Conservation (phyloP, 1,140 invertebrate genomes). For the Bacillus rossius region DNA sequence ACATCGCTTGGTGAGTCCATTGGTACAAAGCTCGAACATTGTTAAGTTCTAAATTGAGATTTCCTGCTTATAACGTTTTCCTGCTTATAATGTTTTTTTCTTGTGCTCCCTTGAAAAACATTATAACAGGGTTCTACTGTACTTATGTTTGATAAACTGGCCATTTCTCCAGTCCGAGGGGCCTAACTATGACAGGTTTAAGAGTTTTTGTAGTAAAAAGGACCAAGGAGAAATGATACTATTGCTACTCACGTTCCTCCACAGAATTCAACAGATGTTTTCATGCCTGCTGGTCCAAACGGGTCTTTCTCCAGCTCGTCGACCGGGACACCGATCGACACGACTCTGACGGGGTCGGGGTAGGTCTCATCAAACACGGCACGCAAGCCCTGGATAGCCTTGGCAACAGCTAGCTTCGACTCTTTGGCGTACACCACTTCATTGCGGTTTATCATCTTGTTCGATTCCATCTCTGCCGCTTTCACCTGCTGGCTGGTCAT, state of each 20-base stretch:
- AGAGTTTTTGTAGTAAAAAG: too few species aligned
- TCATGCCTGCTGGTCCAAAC: slow-evolving; percentile 61
- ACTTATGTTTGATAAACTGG: too few species aligned
- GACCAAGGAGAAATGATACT: too few species aligned
- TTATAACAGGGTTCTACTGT: background rate
- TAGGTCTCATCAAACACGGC: slow-evolving; percentile 99
- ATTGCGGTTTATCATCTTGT: slow-evolving; percentile 73
- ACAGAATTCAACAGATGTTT: slow-evolving; percentile 99
- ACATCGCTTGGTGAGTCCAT: too few species aligned
- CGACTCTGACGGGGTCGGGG: slow-evolving; percentile 96
- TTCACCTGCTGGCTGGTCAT: slow-evolving; percentile 85
- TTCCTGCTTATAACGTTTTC: too few species aligned
- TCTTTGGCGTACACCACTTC: slow-evolving; percentile 87
- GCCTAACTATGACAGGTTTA: too few species aligned
- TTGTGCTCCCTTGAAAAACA: too few species aligned
- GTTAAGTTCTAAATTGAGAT: too few species aligned
- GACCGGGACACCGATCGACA: slow-evolving; percentile 90
- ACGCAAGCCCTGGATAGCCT: slow-evolving; percentile 88
- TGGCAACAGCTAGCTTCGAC: slow-evolving; percentile 75
- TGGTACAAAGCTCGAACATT: too few species aligned
- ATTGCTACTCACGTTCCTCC: slow-evolving; percentile 77
- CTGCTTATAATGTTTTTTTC: too few species aligned
- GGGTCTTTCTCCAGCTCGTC: slow-evolving; percentile 87
- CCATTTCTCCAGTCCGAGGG: too few species aligned
- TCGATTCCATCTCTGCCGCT: slow-evolving; percentile 72